Percentiles rank a stretch among this genome's conserved stretches.
phyloP scores from a whole-genome alignment of 2,888 invertebrate species.

The Dryadula phaetusa region DNA sequence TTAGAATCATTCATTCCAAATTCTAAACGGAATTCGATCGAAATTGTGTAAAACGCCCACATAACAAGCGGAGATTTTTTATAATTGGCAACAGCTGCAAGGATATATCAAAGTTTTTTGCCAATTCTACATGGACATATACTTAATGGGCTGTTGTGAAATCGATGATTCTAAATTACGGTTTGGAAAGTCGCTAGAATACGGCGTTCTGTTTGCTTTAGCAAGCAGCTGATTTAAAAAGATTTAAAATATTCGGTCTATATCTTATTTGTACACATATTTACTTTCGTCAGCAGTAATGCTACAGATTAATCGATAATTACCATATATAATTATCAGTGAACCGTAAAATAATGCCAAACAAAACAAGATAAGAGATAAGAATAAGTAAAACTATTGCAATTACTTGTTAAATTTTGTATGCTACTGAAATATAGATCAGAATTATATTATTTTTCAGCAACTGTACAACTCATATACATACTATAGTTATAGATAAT shows the following conservation, averaged over 20 bases:
- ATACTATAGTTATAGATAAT: not conserved
- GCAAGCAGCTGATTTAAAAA: conserved; percentile 38
- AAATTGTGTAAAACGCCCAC: conserved; percentile 61
- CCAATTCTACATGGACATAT: conserved; percentile 58
- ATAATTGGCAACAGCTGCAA: conserved; percentile 65
- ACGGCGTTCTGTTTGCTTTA: conserved; percentile 38
- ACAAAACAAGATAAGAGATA: conserved; percentile 7
- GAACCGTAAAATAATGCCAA: conserved; percentile 1
- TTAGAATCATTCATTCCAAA: conserved; percentile 65
- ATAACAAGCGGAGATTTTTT: conserved; percentile 62
- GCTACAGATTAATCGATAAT: not conserved
- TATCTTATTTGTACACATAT: not conserved
- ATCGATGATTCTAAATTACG: conserved; percentile 65
- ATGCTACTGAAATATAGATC: not conserved
- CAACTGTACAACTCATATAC: too few species aligned
- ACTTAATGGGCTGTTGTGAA: conserved; percentile 63
- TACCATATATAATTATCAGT: not conserved
- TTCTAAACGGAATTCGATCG: conserved; percentile 54
- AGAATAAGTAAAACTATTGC: not conserved
- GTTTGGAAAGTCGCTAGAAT: conserved; percentile 51
- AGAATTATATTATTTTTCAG: not conserved
- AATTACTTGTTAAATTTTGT: not conserved
- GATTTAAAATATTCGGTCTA: conserved; percentile 10
- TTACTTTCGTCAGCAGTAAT: not conserved
- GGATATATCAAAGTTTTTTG: conserved; percentile 60